Conservation (phyloP, 2,797 vertebrate genomes). For the Serranus cabrilla region DNA sequence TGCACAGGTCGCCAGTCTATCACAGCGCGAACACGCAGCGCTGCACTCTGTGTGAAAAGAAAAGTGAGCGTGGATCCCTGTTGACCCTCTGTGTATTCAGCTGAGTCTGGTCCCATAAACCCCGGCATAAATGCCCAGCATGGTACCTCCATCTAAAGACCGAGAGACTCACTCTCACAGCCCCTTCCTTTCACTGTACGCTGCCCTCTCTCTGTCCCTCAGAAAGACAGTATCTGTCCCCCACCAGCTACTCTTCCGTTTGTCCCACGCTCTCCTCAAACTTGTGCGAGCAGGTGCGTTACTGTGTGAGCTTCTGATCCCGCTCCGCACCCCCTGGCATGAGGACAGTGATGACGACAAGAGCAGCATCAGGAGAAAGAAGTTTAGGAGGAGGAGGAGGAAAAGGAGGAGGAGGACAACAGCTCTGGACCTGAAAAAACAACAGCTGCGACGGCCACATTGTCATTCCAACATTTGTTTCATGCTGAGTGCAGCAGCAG, state of each 20-base stretch:
- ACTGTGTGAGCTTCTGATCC: slow-evolving; percentile 52
- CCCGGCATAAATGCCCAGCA: slow-evolving; percentile 78
- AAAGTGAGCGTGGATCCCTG: slow-evolving; percentile 70
- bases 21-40: slow-evolving; percentile 46
- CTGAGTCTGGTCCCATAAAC: slow-evolving; percentile 70
- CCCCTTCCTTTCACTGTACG: slow-evolving; percentile 72
- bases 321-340: slow-evolving; percentile 26
- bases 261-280: slow-evolving; percentile 61
- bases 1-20: slow-evolving; percentile 54
- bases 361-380: slow-evolving; percentile 56
- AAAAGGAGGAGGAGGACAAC: slow-evolving; percentile 57
- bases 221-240: slow-evolving; percentile 55
- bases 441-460: slow-evolving; percentile 84
- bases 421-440: slow-evolving; percentile 83
- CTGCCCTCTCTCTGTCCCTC: slow-evolving; percentile 47
- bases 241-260: slow-evolving; percentile 51
- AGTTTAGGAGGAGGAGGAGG: slow-evolving; percentile 50
- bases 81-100: slow-evolving; percentile 75
- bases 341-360: slow-evolving; percentile 51
- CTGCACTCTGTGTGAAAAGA: slow-evolving; percentile 62
- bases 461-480: slow-evolving; percentile 81
- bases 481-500: slow-evolving; percentile 71
- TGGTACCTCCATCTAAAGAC: slow-evolving; percentile 70
- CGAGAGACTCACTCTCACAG: slow-evolving; percentile 67
- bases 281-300: slow-evolving; percentile 78